Evolutionary conservation across 1,140 invertebrate genomes (phyloP), one percentile per base, ranked within the genome.

Genomic region (Diprion similis): DNA sequence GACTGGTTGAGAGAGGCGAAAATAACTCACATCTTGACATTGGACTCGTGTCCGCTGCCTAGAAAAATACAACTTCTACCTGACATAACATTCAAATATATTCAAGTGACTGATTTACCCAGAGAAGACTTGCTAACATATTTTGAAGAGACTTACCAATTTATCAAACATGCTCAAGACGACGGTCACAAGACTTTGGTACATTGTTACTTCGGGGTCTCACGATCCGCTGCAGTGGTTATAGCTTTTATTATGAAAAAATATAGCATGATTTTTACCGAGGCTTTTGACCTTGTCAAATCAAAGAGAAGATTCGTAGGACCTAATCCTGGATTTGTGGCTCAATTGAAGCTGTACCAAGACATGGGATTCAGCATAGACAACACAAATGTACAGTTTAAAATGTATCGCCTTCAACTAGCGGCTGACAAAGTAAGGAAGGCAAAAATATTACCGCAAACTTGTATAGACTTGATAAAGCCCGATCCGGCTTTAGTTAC

Each of bases 211-310:
- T 95, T 93, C 82, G 95, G 95, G 18, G 92, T 97, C n/a, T 96
- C 95, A 2, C 88, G 96, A 73, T 96, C 95, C 79, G 93, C 94
- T 1, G 93, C 95, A 0, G 88, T 96, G 4, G 92, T 97, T 0
- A 94, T 96, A 75, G 95, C 94, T 10, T 96, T 94, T 81, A 85
- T 95, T 9, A 97, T 97, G 95, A 93, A 95, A 80, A 95, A 95
- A 78, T 91, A 94, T 81, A 83, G 91, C 6, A 87, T 95, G 71
- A 91, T 90, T 64, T 94, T 94, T 76, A 84, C 90, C 73, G 91
- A 94, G 70, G 95, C 95, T 0, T 93, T 93, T 77, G 89, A 93
- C 15, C 81, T 90, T 68, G 91, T 94, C 0, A 92, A 92, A 81
- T 80, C 87, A 51, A 93, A 92, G 76, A 86, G 94, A 24, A 87